These are phyloP conservation scores for Paradoxurus hermaphroditus DNA, from an alignment of 2,113 vertebrate species.

Conservation along the genomic window DNA sequence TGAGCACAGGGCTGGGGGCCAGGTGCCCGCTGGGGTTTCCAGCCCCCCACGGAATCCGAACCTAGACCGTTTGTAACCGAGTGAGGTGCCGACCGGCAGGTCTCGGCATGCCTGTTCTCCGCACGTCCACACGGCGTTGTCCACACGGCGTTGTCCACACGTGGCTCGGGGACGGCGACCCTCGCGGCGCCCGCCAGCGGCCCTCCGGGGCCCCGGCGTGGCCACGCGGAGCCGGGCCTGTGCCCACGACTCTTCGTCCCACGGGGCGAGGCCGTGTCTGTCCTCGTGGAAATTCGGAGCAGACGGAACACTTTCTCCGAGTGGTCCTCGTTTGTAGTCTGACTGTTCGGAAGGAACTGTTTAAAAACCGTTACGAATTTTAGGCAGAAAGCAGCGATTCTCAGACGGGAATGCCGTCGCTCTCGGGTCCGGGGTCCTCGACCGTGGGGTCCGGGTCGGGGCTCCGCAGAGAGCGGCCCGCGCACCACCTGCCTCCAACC, in stretches of 20 bases:
- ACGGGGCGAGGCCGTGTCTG: rapidly evolving
- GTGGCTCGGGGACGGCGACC: no score
- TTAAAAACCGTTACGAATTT: rapidly evolving
- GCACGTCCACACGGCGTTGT: rapidly evolving
- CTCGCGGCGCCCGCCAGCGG: no score
- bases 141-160: rapidly evolving
- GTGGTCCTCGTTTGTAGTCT: rapidly evolving
- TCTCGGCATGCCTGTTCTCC: no score
- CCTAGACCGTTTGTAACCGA: no score
- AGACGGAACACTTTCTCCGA: rapidly evolving
- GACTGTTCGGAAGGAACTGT: background rate
- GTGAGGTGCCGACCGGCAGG: no score
- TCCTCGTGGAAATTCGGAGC: background rate
- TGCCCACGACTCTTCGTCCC: rapidly evolving
- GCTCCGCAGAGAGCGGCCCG: background rate
- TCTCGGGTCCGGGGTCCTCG: rapidly evolving
- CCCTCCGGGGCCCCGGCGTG: background rate
- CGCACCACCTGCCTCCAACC: no score
- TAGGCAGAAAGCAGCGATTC: rapidly evolving
- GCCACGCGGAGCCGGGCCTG: background rate
- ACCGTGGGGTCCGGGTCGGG: rapidly evolving
- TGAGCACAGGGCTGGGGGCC: rapidly evolving
- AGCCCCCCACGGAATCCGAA: background rate
- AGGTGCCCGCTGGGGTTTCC: rapidly evolving
- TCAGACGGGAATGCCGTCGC: background rate